Conservation (phyloP, 2,797 vertebrate genomes). For the Hemibagrus guttatus region DNA sequence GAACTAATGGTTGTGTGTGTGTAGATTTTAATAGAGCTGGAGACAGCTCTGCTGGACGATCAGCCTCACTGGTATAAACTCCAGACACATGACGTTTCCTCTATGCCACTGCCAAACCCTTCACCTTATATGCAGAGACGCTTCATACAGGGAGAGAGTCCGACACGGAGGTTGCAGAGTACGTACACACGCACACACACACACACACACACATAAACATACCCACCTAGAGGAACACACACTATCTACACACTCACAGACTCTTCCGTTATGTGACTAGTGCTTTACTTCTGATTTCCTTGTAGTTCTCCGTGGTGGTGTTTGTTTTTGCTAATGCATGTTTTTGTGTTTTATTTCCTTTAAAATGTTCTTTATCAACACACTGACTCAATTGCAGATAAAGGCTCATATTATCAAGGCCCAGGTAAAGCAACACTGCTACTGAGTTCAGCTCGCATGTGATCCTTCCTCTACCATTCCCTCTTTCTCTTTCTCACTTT, state of each 20-base stretch:
- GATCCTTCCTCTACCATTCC: slow-evolving; percentile 19
- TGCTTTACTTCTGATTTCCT: background rate
- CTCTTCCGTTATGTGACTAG: background rate
- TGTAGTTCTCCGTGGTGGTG: background rate
- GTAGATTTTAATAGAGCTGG: slow-evolving; percentile 91
- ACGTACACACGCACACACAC: slow-evolving; percentile 49
- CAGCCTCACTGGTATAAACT: slow-evolving; percentile 98
- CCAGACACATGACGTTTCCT: slow-evolving; percentile 88
- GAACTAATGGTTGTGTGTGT: slow-evolving; percentile 24
- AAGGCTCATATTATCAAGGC: slow-evolving; percentile 82
- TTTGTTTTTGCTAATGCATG: slow-evolving; percentile 23
- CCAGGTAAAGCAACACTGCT: slow-evolving; percentile 77
- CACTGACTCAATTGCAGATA: slow-evolving; percentile 80
- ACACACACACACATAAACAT: background rate
- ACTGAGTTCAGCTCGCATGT: slow-evolving; percentile 34
- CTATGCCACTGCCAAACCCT: slow-evolving; percentile 86
- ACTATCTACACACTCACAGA: background rate
- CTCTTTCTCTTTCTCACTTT: slow-evolving; percentile 22
- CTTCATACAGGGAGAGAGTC: slow-evolving; percentile 82
- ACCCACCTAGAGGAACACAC: background rate
- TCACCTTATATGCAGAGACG: slow-evolving; percentile 87
- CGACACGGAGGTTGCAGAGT: slow-evolving; percentile 87
- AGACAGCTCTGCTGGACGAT: slow-evolving; percentile 92
- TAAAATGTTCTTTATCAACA: slow-evolving; percentile 60
- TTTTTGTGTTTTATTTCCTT: slow-evolving; percentile 50